phyloP scores from a whole-genome alignment of 2,113 vertebrate genomes.

The Ammodytes marinus region DNA sequence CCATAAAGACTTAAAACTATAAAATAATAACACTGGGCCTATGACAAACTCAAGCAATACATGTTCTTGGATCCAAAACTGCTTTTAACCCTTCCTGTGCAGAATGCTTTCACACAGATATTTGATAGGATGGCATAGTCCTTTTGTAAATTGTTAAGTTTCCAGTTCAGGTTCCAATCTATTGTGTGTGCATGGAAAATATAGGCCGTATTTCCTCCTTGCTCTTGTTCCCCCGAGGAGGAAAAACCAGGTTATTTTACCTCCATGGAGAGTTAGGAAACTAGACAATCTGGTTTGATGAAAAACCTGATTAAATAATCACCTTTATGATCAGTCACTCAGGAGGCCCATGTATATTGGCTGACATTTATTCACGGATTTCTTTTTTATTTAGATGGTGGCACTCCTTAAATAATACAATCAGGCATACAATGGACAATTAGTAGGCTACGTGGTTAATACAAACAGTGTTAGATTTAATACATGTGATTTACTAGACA shows the following conservation, averaged over 20 bases:
- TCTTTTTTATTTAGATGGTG: background rate
- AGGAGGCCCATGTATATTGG: background rate
- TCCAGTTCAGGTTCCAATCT: conserved; percentile 21
- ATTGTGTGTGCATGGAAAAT: conserved; percentile 50
- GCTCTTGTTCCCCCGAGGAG: conserved; percentile 30
- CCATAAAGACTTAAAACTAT: background rate
- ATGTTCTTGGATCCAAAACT: background rate
- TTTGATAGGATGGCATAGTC: background rate
- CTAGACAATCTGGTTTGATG: conserved; percentile 53
- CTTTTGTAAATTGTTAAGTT: conserved; percentile 2
- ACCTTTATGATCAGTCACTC: conserved; percentile 17
- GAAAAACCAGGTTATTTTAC: conserved; percentile 39
- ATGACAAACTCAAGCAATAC: background rate
- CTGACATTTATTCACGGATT: background rate
- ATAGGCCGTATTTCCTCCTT: conserved; percentile 48
- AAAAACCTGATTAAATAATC: conserved; percentile 22
- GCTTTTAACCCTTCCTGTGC: background rate
- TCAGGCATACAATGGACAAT: background rate
- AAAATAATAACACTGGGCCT: background rate
- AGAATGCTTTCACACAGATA: conserved; percentile 33
- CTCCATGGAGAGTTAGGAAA: conserved; percentile 49
- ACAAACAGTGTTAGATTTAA: conserved; percentile 17
- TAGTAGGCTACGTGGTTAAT: background rate
- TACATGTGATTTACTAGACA: background rate
- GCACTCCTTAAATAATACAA: conserved; percentile 18